phyloP scores from a whole-genome alignment of 2,888 invertebrate species.

The Erebia aethiops region DNA sequence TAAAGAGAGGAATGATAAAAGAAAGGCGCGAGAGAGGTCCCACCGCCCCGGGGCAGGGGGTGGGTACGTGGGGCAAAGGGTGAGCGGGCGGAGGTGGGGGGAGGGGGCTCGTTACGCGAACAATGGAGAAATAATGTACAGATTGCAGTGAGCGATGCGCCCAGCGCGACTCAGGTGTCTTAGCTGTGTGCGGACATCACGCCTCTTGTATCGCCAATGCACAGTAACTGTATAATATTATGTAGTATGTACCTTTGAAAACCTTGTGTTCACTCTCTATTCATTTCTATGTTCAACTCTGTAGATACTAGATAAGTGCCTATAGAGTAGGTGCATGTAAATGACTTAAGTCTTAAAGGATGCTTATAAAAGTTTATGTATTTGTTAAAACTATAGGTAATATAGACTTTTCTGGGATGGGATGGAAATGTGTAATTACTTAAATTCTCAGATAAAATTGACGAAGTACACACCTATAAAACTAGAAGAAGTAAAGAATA shows the following conservation, averaged over 20 bases:
- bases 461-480: not conserved
- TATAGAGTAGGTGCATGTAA: not conserved
- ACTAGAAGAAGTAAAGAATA: not conserved
- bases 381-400: no score
- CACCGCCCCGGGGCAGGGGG: constrained; percentile 81
- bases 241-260: not conserved
- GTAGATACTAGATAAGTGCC: not conserved
- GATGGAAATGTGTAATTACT: no score
- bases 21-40: constrained; percentile 83
- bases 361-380: no score
- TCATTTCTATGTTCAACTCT: not conserved
- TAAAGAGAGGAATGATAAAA: constrained; percentile 83
- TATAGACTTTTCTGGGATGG: no score
- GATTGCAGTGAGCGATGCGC: constrained; percentile 84
- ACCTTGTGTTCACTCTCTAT: not conserved
- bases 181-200: constrained; percentile 71
- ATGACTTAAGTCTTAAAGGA: no score
- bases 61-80: constrained; percentile 66
- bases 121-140: constrained; percentile 84
- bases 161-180: constrained; percentile 81
- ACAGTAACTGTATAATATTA: not conserved
- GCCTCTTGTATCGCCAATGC: constrained; percentile 45
- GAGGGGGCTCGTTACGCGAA: constrained; percentile 82
- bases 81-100: constrained; percentile 55
- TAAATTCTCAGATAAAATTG: no score